Conservation (phyloP, 2,797 vertebrate genomes). For the Pipistrellus nathusii region DNA sequence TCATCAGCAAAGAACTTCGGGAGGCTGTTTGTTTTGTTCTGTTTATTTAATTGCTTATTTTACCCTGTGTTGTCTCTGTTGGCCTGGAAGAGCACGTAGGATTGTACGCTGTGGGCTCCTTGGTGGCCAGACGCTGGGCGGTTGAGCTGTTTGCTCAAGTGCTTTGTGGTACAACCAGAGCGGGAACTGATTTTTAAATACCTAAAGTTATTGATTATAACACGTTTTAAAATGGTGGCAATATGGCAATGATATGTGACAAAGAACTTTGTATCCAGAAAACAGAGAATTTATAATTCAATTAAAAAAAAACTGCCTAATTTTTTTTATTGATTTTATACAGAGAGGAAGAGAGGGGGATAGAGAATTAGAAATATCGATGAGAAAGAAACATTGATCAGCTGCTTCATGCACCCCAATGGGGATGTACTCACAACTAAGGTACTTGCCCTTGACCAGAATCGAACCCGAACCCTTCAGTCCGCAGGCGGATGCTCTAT, state of each 20-base stretch:
- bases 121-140: rapidly evolving
- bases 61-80: not conserved
- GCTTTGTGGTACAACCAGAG: too few species aligned
- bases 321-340: not conserved
- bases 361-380: too few species aligned
- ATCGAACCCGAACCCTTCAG: too few species aligned
- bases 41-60: not conserved
- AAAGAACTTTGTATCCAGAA: not conserved
- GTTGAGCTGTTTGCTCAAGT: not conserved
- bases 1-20: not conserved
- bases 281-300: not conserved
- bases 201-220: not conserved
- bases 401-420: too few species aligned
- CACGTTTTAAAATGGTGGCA: not conserved
- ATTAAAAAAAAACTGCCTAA: not conserved
- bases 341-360: too few species aligned
- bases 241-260: not conserved
- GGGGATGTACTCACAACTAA: too few species aligned
- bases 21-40: not conserved
- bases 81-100: not conserved
- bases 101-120: not conserved
- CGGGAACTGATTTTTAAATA: not conserved
- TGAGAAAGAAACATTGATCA: too few species aligned
- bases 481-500: too few species aligned
- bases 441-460: too few species aligned